Evolutionary conservation across 1,140 invertebrate species (phyloP).

Genomic region (Caerostris darwini): DNA sequence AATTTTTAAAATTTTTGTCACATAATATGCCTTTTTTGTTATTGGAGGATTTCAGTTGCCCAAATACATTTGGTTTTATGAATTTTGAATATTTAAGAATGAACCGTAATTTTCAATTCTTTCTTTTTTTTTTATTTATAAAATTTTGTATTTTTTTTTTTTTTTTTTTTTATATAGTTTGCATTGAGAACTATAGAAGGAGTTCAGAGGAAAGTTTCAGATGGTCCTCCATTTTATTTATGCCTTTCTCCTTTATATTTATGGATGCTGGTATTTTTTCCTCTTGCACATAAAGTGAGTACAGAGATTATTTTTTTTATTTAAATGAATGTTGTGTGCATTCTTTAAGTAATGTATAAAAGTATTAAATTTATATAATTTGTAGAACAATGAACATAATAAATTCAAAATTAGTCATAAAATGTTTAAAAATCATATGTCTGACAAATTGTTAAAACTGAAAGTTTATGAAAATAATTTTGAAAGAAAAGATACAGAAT

Average conservation of each 20-base stretch:
- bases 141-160: neutral
- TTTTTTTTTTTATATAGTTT: neutral
- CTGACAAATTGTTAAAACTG: too few relatives aligned
- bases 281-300: constrained; percentile 94
- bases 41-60: too few relatives aligned
- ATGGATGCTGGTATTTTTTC: constrained; percentile 95
- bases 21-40: too few relatives aligned
- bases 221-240: constrained; percentile 78
- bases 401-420: too few relatives aligned
- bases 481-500: too few relatives aligned
- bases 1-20: too few relatives aligned
- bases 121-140: too few relatives aligned
- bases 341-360: neutral
- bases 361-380: neutral
- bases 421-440: too few relatives aligned
- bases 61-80: too few relatives aligned
- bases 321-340: neutral
- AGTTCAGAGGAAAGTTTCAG: neutral
- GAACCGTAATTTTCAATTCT: too few relatives aligned
- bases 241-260: constrained; percentile 87
- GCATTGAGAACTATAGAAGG: neutral
- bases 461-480: too few relatives aligned
- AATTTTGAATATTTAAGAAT: too few relatives aligned
- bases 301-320: neutral
- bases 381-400: neutral